Base-by-base conservation (phyloP, 2,797 vertebrate species). In the Rhynchotus rufescens region DNA sequence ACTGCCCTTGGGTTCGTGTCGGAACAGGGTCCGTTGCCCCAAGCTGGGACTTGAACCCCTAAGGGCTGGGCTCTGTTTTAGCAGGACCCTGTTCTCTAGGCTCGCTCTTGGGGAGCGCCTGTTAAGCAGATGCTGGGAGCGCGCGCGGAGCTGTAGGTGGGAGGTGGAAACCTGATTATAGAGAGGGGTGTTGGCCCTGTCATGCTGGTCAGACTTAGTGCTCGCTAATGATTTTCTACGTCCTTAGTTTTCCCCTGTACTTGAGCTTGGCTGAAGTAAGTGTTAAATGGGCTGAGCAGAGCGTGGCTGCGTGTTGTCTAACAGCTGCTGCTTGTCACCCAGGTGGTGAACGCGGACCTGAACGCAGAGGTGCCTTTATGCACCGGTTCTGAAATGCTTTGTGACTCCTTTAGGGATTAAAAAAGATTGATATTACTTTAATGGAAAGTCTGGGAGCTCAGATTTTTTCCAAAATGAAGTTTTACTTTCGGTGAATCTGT, bases 401-500 rank as follows among this genome's bases (percentile, higher is more conserved):
- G 45, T 4, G 72, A 21, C 44, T 84, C 86, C 19, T 36, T 42
- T 26, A 66, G 89, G 95, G 87, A 60, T 56, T 82, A 28, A 80
- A 52, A 47, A 45, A 76, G 62, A 90, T 57, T 92, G 89, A 94
- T 93, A 85, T 42, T 44, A 26, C 56, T 90, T 93, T 88, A 92
- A 92, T 92, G 84, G 84, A 57, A 93, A 88, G 90, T 64, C 79
- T 86, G 51, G 88, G 84, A 90, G 88, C 88, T 68, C 3, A 56
- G 51, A 16, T 68, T 56, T n/a, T 56, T 73, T 79, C 30, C 64
- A 21, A 42, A 72, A 59, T 83, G 73, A 68, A 80, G 83, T 69
- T 32, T 85, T 84, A 8, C 73, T 75, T 80, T 10, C 15, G 78
- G 76, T 75, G 80, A 68, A 47, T 80, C 45, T 34, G 59, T 78